Base-by-base conservation (phyloP, 2,888 invertebrate species). In the Smittia aterrima region DNA sequence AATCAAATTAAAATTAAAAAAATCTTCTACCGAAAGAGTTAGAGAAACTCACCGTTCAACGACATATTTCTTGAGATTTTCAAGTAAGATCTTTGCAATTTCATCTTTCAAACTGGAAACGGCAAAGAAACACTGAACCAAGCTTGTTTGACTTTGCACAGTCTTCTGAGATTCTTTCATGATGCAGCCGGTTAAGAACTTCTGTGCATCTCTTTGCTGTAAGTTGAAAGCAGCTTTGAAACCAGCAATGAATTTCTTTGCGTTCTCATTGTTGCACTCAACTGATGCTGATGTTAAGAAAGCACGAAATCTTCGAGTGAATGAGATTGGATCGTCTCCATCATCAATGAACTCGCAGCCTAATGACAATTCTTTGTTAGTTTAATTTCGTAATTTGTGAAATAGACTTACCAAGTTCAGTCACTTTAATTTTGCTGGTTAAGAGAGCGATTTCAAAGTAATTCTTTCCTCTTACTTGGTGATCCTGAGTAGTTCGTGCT, bases 201-300 rank as follows among this genome's bases (percentile, higher is more conserved):
- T 64, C 27, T 64, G 27, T 27, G 25, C 64, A 64, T 9, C 64
- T 64, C 20, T 64, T 22, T 18, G 20, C 22, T 18, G 9, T 1
- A 71, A 18, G 3, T 27, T 54, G 25, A 72, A 72, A 62, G 27
- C 62, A 11, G 27, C n/a, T n/a, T 38, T 72, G 54, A 72, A 72
- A 1, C 58, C 72, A 7, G 18, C 25, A 4, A 72, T n/a, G 53
- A 54, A 72, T 16, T 71, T 24, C 20, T 72, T 18, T n/a, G 20
- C n/a, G 4, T 13, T 72, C n/a, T 72, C 20, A 58, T 58, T 58
- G 22, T 40, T 54, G 32, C 1, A 9, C 25, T 47, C n/a, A 47
- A 18, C 7, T 58, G 27, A 20, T 25, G 18, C 18, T 20, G 25
- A 64, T 24, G 20, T 20, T 1, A 64, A 16, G 6, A 72, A 40